phyloP scores from a whole-genome alignment of 2,113 vertebrate genomes.

The Orthochromis malagaraziensis region DNA sequence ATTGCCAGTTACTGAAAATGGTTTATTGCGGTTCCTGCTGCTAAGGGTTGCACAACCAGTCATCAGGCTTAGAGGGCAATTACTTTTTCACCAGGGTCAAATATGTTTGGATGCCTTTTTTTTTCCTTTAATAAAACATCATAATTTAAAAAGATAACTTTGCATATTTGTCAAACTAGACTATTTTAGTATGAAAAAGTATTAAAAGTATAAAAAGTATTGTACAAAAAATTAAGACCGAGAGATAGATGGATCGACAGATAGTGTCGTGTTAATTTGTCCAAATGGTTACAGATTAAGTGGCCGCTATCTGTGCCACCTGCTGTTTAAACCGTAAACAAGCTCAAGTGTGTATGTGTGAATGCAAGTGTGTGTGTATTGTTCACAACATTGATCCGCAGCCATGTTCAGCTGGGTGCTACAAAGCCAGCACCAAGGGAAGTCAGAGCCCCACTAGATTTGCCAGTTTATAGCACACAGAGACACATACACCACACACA shows the following conservation, averaged over 20 bases:
- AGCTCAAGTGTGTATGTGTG: constrained; percentile 20
- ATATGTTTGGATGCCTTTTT: background rate
- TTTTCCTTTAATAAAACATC: background rate
- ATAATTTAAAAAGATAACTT: background rate
- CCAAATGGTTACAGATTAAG: constrained; percentile 48
- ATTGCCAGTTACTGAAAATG: background rate
- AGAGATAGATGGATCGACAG: background rate
- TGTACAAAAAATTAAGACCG: background rate
- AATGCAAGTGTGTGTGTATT: background rate
- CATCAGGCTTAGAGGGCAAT: background rate
- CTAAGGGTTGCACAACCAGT: background rate
- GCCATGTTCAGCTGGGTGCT: constrained; percentile 45
- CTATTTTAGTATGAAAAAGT: background rate
- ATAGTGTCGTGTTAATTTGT: background rate
- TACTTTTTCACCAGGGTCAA: background rate
- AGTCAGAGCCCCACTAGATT: background rate
- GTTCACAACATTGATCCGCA: constrained; percentile 41
- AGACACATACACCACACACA: background rate
- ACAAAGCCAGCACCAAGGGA: constrained; percentile 34
- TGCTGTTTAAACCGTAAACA: constrained; percentile 61
- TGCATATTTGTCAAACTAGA: background rate
- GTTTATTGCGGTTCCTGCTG: background rate
- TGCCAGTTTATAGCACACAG: constrained; percentile 15
- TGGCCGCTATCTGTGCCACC: constrained; percentile 53
- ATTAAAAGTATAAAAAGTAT: background rate